Percentiles rank a stretch among this genome's conserved stretches.
These are phyloP conservation scores for Hycleus cichorii DNA, from an alignment of 1,140 invertebrate genomes.

Conservation along the genomic window DNA sequence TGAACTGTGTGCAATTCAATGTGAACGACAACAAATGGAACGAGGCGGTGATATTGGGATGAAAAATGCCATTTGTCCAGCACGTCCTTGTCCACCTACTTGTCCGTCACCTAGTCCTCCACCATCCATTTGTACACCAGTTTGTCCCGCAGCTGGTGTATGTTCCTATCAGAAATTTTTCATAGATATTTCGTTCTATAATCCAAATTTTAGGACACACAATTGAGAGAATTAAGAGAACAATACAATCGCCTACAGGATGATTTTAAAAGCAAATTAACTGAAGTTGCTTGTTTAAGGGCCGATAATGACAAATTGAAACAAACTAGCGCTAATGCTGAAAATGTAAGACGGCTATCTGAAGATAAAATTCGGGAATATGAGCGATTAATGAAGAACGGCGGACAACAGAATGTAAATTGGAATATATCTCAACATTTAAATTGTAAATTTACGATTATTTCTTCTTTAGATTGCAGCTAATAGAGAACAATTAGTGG, in stretches of 20 bases:
- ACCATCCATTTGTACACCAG: neutral
- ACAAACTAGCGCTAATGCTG: slow-evolving; percentile 43
- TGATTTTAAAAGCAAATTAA: slow-evolving; percentile 50
- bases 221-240: slow-evolving; percentile 45
- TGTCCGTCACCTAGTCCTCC: neutral
- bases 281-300: slow-evolving; percentile 47
- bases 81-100: slow-evolving; percentile 7
- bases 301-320: slow-evolving; percentile 46
- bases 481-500: slow-evolving; percentile 52
- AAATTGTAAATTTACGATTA: too few relatives aligned
- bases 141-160: neutral
- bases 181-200: neutral
- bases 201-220: slow-evolving; percentile 17
- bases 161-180: neutral
- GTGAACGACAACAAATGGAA: slow-evolving; percentile 49
- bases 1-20: slow-evolving; percentile 50
- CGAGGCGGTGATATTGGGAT: slow-evolving; percentile 36
- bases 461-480: slow-evolving; percentile 26
- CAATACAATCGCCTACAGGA: slow-evolving; percentile 50
- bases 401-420: too few relatives aligned
- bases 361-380: slow-evolving; percentile 49
- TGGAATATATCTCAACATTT: too few relatives aligned
- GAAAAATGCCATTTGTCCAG: slow-evolving; percentile 16
- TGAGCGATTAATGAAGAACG: slow-evolving; percentile 27
- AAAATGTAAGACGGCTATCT: slow-evolving; percentile 45